phyloP scores from a whole-genome alignment of 2,888 invertebrate genomes.

The Drosophila mettleri region DNA sequence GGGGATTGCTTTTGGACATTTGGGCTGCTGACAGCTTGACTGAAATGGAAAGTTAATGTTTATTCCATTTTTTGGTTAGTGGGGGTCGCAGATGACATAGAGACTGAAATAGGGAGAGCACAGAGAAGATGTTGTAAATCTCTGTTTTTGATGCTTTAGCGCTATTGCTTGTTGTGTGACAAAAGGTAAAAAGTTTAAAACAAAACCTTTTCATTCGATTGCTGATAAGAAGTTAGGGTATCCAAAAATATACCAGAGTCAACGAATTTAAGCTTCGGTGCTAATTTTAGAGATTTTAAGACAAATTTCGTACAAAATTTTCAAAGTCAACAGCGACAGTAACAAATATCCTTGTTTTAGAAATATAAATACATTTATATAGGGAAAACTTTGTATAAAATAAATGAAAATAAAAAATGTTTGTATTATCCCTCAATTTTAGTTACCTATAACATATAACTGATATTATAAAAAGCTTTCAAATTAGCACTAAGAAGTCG shows the following conservation, averaged over 20 bases:
- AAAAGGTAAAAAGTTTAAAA: constrained; percentile 21
- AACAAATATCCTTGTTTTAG: not conserved
- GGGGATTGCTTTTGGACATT: constrained; percentile 25
- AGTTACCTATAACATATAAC: no score
- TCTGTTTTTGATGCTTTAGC: constrained; percentile 32
- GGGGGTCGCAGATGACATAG: not conserved
- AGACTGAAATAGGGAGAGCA: not conserved
- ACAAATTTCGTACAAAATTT: no score
- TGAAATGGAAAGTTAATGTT: constrained; percentile 63
- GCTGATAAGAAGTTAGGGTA: not conserved
- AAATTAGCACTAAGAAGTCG: no score
- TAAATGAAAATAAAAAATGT: no score
- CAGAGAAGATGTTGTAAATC: constrained; percentile 20
- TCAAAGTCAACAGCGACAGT: not conserved
- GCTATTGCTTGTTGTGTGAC: constrained; percentile 36
- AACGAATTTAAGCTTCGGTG: not conserved
- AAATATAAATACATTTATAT: no score
- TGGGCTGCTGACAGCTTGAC: constrained; percentile 59
- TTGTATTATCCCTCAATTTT: no score
- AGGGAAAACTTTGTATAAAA: no score
- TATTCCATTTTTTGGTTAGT: constrained; percentile 29
- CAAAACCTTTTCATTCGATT: constrained; percentile 26
- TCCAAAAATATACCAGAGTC: not conserved
- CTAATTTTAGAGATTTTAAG: not conserved
- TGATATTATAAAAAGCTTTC: no score